Percentiles rank a stretch among this genome's conserved stretches.
phyloP scores from a whole-genome alignment of 2,888 invertebrate genomes.

The Nesidiocoris tenuis region DNA sequence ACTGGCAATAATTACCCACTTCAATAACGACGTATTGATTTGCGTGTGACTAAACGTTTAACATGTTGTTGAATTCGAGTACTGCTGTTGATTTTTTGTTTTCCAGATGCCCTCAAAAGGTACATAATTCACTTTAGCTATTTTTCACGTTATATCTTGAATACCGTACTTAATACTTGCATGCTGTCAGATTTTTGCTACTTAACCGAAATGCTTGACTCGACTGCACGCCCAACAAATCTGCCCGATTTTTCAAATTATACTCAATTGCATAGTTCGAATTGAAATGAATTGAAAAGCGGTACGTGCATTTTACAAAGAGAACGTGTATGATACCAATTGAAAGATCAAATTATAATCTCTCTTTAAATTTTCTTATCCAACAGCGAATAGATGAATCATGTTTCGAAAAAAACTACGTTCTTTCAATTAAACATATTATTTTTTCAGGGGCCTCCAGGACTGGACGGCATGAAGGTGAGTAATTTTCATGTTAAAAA shows the following conservation, averaged over 20 bases:
- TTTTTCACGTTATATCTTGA: not conserved
- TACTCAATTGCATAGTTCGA: too few relatives aligned
- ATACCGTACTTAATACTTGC: not conserved
- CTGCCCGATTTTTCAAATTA: too few relatives aligned
- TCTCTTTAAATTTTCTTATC: too few relatives aligned
- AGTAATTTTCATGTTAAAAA: conserved; percentile 54
- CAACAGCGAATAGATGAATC: too few relatives aligned
- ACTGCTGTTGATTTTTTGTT: not conserved
- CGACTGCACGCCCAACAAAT: too few relatives aligned
- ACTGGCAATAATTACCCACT: conserved; percentile 27
- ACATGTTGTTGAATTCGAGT: not conserved
- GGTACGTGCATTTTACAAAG: too few relatives aligned
- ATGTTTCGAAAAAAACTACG: too few relatives aligned
- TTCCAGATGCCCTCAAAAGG: not conserved
- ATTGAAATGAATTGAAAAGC: too few relatives aligned
- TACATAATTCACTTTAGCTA: not conserved
- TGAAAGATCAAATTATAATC: too few relatives aligned
- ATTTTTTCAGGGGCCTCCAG: conserved; percentile 77
- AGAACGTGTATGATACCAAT: too few relatives aligned
- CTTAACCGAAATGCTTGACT: too few relatives aligned
- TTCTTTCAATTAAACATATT: not conserved
- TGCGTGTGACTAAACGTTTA: not conserved
- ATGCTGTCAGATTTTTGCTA: too few relatives aligned
- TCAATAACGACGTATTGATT: conserved; percentile 5
- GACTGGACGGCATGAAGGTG: conserved; percentile 95